Percentiles rank a stretch among this genome's conserved stretches.
These are phyloP conservation scores for Hydrophis major DNA, from an alignment of 2,797 vertebrate genomes.

Conservation along the genomic window DNA sequence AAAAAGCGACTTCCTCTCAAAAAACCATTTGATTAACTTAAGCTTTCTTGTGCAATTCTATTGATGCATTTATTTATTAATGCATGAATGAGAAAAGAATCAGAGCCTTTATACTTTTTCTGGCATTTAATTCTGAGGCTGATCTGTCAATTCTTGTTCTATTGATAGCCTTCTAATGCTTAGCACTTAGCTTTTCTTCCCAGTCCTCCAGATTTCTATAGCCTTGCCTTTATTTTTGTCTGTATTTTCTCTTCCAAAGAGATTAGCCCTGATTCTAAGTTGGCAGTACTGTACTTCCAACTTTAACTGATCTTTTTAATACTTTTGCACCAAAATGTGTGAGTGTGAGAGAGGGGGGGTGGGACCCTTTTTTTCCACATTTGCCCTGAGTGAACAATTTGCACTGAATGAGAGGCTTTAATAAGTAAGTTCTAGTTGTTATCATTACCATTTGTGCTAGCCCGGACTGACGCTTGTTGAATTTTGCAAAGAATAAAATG, in stretches of 20 bases:
- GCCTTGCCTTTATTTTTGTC: neutral
- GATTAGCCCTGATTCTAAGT: neutral
- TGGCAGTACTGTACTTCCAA: neutral
- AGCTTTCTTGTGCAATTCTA: neutral
- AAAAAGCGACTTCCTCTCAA: neutral
- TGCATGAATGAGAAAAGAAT: neutral
- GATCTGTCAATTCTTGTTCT: constrained; percentile 2
- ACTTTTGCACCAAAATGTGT: neutral
- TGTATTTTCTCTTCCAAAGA: neutral
- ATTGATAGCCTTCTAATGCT: neutral
- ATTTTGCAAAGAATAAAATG: neutral
- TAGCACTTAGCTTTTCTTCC: neutral
- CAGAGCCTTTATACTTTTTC: neutral
- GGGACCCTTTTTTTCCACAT: neutral
- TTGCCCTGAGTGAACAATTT: neutral
- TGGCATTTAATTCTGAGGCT: neutral
- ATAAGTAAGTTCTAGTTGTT: neutral
- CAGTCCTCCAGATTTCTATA: neutral
- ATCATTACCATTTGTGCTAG: neutral
- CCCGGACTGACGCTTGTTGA: neutral
- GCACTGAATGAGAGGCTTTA: neutral
- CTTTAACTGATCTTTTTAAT: neutral
- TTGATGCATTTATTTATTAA: constrained; percentile 9
- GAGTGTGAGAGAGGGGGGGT: too few species aligned
- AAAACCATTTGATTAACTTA: neutral